phyloP scores from a whole-genome alignment of 2,888 invertebrate genomes.

The Catocala nupta region DNA sequence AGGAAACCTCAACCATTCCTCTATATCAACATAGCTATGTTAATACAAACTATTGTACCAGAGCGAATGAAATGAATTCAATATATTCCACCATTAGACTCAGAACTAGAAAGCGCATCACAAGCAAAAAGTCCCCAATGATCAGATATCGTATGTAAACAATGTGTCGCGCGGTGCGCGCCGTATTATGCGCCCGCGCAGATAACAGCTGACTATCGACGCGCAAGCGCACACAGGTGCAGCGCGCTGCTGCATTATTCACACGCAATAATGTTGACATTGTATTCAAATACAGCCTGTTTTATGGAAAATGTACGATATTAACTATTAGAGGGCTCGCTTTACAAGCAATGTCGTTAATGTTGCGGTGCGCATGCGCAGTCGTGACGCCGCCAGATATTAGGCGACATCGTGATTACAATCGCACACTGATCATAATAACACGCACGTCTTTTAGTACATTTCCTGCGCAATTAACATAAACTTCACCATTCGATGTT shows the following conservation, averaged over 20 bases:
- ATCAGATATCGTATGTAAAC: constrained; percentile 21
- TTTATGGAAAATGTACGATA: constrained; percentile 48
- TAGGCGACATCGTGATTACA: constrained; percentile 11
- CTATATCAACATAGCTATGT: too few relatives aligned
- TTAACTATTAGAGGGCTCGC: constrained; percentile 11
- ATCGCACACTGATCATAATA: constrained; percentile 15
- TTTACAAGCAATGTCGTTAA: constrained; percentile 10
- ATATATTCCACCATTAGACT: constrained; percentile 7
- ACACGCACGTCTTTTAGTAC: constrained; percentile 12
- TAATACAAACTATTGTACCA: too few relatives aligned
- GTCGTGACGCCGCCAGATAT: not conserved
- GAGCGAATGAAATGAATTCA: constrained; percentile 3
- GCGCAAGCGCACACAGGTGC: constrained; percentile 30
- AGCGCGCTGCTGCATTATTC: constrained; percentile 45
- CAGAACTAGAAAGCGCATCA: constrained; percentile 7
- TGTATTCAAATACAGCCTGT: constrained; percentile 51
- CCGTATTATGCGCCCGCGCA: constrained; percentile 25
- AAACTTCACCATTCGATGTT: constrained; percentile 11
- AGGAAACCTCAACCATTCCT: too few relatives aligned
- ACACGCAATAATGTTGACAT: constrained; percentile 49
- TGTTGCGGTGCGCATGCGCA: constrained; percentile 5
- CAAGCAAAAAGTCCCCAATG: not conserved
- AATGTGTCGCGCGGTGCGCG: constrained; percentile 5
- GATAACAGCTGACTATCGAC: constrained; percentile 40
- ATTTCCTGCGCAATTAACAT: constrained; percentile 17